Evolutionary conservation across 2,888 invertebrate species (phyloP).

Genomic region (Lamellibrachia columna): DNA sequence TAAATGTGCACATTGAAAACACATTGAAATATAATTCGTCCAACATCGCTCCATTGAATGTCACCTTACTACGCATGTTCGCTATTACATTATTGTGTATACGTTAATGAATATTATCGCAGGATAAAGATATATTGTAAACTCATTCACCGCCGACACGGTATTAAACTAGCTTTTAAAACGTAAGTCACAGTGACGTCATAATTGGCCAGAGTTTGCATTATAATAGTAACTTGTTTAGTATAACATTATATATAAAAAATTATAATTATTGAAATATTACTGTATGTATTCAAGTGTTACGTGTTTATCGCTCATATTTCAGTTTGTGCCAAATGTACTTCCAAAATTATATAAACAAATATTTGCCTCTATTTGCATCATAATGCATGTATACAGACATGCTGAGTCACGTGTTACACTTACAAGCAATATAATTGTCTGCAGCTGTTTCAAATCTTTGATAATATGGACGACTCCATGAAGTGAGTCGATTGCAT

Average conservation of each 20-base stretch:
- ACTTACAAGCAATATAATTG: slow-evolving; percentile 48
- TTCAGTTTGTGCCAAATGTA: not conserved
- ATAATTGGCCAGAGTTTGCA: too few relatives aligned
- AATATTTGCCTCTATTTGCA: not conserved
- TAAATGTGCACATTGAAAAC: slow-evolving; percentile 8
- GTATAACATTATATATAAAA: too few relatives aligned
- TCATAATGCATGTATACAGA: not conserved
- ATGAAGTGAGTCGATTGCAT: slow-evolving; percentile 49
- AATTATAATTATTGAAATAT: too few relatives aligned
- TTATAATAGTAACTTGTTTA: too few relatives aligned
- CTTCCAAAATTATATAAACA: not conserved
- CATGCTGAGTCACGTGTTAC: not conserved
- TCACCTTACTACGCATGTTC: not conserved
- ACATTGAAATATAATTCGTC: slow-evolving; percentile 30
- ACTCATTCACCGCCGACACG: too few relatives aligned
- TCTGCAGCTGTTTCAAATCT: slow-evolving; percentile 46
- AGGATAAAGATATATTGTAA: too few relatives aligned
- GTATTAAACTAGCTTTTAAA: too few relatives aligned
- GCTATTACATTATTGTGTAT: too few relatives aligned
- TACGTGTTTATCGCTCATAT: too few relatives aligned
- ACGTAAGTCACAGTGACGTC: too few relatives aligned
- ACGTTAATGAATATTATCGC: too few relatives aligned
- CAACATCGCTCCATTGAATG: not conserved
- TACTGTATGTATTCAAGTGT: too few relatives aligned
- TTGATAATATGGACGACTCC: slow-evolving; percentile 49